phyloP scores from a whole-genome alignment of 92 coral and sea anemone genomes.

The Plumapathes pennacea region DNA sequence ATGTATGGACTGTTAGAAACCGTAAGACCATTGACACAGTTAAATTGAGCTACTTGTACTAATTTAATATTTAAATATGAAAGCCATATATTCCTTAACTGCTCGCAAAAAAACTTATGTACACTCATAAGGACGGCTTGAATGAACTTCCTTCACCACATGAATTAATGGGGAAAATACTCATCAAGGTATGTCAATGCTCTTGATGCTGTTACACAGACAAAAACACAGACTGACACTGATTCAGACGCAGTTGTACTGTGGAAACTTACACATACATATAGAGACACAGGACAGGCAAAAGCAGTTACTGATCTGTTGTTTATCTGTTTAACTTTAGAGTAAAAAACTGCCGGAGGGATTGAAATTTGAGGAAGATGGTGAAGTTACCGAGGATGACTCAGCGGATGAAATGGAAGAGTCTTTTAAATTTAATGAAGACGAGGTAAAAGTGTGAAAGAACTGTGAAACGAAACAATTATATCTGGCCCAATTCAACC shows the following conservation, averaged over 20 bases:
- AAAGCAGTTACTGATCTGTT: too few relatives aligned
- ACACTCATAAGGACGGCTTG: slow-evolving; percentile 46
- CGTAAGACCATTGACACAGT: too few relatives aligned
- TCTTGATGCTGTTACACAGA: background rate
- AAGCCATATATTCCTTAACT: slow-evolving; percentile 7
- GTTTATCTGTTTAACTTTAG: slow-evolving; percentile 11
- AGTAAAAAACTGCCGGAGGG: slow-evolving; percentile 63
- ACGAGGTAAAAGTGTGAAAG: slow-evolving; percentile 56
- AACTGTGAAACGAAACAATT: too few relatives aligned
- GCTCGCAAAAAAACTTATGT: slow-evolving; percentile 46
- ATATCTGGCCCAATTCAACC: too few relatives aligned
- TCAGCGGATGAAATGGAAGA: slow-evolving; percentile 90
- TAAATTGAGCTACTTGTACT: too few relatives aligned
- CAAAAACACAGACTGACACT: too few relatives aligned
- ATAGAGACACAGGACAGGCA: too few relatives aligned
- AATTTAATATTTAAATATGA: too few relatives aligned
- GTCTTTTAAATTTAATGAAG: slow-evolving; percentile 58
- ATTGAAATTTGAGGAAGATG: slow-evolving; percentile 67
- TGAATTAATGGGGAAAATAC: slow-evolving; percentile 70
- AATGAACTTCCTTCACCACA: slow-evolving; percentile 77
- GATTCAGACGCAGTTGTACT: too few relatives aligned
- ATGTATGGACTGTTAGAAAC: too few relatives aligned
- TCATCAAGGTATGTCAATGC: slow-evolving; percentile 54
- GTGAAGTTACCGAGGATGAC: slow-evolving; percentile 86
- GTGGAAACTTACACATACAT: too few relatives aligned